Evolutionary conservation across 2,888 invertebrate genomes (phyloP), one percentile per base, ranked within the genome.

Genomic region (Hirtodrosophila alboralis): DNA sequence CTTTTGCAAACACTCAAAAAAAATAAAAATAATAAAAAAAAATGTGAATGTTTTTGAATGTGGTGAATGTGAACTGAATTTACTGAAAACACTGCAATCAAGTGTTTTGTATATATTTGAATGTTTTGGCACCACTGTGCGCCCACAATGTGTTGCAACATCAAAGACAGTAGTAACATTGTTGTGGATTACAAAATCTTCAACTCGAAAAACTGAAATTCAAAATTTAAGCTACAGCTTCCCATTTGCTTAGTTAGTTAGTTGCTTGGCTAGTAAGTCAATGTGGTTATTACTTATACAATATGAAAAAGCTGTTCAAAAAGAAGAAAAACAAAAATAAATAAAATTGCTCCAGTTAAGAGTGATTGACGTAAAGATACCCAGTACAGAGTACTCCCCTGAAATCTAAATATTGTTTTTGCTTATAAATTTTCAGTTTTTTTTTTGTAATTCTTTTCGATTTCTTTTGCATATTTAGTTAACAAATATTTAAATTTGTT

Each of bases 281-380:
- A 41, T 54, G 65, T 70, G 70, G 60, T 52, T 69, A 70, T 69
- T 70, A 45, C 69, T 66, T 63, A 67, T 56, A 49, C 70, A 57
- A 60, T 52, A 64, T 44, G 45, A 30, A 38, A n/a, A 53, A 53
- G 34, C 38, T 40, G 40, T 18, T 26, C 38, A n/a, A 23, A 26
- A 21, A 45, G 34, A 10, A 12, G n/a, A n/a, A n/a, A n/a, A n/a
- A n/a, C 38, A n/a, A 23, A 26, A 21, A 45, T 34, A 10, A 12
- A 3, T 23, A 7, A 8, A 6, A 23, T 5, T 23, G 23, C 6
- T 23, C 23, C 1, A 23, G 23, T 23, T 23, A 8, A 23, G 7
- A 23, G 4, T 23, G 23, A 6, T 23, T 1, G 7, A 23, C 23
- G 6, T 3, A 1, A 2, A 4, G 23, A 6, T 23, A 23, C 23